phyloP scores from a whole-genome alignment of 2,113 vertebrate species.

The Calidris pugnax region DNA sequence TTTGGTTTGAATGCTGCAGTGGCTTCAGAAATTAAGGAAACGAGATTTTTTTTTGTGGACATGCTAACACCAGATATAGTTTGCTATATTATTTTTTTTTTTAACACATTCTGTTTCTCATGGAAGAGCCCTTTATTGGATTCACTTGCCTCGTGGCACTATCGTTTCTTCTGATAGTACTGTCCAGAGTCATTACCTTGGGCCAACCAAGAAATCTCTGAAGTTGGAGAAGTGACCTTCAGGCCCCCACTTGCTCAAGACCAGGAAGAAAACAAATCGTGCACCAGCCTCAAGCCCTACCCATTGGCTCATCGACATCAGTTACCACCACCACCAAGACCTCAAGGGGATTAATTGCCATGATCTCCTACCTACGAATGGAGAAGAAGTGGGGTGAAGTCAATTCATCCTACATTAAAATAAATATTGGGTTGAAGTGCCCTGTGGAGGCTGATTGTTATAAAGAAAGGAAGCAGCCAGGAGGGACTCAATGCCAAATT shows the following conservation, averaged over 20 bases:
- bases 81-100: accelerated
- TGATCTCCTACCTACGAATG: background rate
- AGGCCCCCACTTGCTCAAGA: background rate
- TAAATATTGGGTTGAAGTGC: background rate
- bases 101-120: background rate
- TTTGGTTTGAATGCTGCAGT: background rate
- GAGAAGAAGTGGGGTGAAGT: background rate
- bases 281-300: background rate
- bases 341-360: background rate
- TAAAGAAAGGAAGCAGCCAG: background rate
- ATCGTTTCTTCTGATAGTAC: background rate
- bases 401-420: background rate
- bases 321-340: background rate
- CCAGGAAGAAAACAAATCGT: background rate
- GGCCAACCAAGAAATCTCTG: background rate
- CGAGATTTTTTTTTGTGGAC: background rate
- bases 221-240: background rate
- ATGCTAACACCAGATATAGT: background rate
- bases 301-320: background rate
- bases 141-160: background rate
- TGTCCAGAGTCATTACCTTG: accelerated
- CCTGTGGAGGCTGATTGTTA: background rate
- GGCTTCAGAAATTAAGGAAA: background rate
- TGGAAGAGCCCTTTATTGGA: background rate
- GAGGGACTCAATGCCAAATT: background rate